These are phyloP conservation scores for Penaeus indicus DNA, from an alignment of 1,140 invertebrate genomes.

Conservation along the genomic window DNA sequence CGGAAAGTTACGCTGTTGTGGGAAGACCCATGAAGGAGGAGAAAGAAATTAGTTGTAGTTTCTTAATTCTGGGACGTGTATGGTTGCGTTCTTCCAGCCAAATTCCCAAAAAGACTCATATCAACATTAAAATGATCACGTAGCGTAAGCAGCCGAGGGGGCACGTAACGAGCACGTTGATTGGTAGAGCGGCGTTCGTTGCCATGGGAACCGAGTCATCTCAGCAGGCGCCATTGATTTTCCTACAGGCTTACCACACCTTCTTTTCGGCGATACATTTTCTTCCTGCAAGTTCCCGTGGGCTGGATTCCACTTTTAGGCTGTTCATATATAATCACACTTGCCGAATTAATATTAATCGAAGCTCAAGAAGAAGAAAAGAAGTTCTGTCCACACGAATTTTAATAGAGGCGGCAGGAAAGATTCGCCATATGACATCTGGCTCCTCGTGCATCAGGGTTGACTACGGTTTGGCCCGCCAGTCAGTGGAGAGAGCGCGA, in stretches of 20 bases:
- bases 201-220: constrained; percentile 61
- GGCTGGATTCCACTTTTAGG: too few relatives aligned
- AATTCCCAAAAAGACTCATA: constrained; percentile 45
- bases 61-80: not conserved
- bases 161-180: constrained; percentile 56
- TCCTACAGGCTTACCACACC: constrained; percentile 62
- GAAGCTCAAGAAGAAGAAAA: constrained; percentile 1
- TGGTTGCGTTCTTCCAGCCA: constrained; percentile 14
- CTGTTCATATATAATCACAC: not conserved
- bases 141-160: constrained; percentile 59
- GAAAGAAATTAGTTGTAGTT: too few relatives aligned
- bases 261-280: constrained; percentile 48
- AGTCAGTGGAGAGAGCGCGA: constrained; percentile 50
- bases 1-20: too few relatives aligned
- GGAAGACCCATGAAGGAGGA: too few relatives aligned
- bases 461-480: constrained; percentile 54
- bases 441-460: constrained; percentile 58
- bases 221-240: constrained; percentile 64
- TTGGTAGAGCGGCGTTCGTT: constrained; percentile 55
- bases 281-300: not conserved
- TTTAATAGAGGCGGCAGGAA: not conserved
- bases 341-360: not conserved
- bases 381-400: not conserved
- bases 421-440: constrained; percentile 46
- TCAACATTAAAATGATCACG: constrained; percentile 61